Base-by-base conservation (phyloP, 2,797 vertebrate species). In the Okamejei kenojei region DNA sequence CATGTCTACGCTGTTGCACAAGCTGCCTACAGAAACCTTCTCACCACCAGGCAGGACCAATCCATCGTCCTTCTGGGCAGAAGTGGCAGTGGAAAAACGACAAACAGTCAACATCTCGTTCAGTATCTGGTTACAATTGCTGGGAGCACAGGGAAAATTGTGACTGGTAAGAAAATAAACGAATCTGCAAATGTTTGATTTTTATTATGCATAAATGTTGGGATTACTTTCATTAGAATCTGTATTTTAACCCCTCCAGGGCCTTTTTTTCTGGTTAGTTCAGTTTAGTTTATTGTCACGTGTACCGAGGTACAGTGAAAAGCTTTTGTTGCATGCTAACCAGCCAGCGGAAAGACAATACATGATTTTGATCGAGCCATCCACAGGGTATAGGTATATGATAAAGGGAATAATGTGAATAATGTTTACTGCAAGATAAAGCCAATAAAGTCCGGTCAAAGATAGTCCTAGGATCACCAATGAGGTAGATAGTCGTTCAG, bases 21-120 rank as follows among this genome's bases (percentile, higher is more conserved):
- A 95, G 96, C 97, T 0, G 99, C 99, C 0, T 99, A 99, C 95
- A 96, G 98, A 94, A 97, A 96, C 93, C 97, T 99, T 96, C 96
- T 99, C 94, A 99, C 98, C 96, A 98, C 97, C 58, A 97, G 98
- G 1, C 98, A 98, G 96, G 98, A 99, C 95, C 99, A 99, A 96
- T 98, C 98, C 9, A 94, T 99, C 0, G 95, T 99, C 93, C 97
- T 99, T 93, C 95, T 99, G 95, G 99, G 99, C 0, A 95, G 97
- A 93, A 98, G 98, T 0, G 97, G 98, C 94, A 98, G 98, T 0
- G 98, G 99, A 93, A 99, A 99, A 95, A 99, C 98, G 94, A 98
- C 98, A 93, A 99, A 98, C 97, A 98, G 98, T 95, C 98, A 99
- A 95, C 98, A 99, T 94, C 95, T 99, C 93, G 97, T 99, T 81